Conservation (phyloP, 2,113 vertebrate genomes). For the Misgurnus anguillicaudatus region DNA sequence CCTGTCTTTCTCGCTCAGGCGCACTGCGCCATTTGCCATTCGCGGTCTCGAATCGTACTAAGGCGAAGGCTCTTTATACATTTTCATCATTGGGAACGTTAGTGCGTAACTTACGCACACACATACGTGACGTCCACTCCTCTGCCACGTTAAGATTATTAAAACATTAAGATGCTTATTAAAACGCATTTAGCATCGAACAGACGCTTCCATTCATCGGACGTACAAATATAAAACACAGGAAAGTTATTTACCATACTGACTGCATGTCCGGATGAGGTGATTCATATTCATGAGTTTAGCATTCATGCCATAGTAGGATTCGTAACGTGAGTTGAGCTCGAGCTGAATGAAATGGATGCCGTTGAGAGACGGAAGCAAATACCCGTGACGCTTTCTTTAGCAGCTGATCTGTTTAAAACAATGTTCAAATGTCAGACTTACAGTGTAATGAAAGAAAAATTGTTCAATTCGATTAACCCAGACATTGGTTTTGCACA, state of each 20-base stretch:
- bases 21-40: conserved; percentile 70
- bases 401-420: neutral
- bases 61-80: neutral
- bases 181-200: no score
- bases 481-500: neutral
- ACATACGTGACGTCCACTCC: no score
- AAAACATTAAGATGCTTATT: no score
- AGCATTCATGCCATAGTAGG: neutral
- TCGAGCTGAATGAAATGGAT: conserved; percentile 51
- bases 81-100: neutral
- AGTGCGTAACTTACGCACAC: no score
- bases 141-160: neutral
- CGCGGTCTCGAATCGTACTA: conserved; percentile 42
- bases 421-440: neutral
- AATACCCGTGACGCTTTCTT: neutral
- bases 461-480: no score
- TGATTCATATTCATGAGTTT: neutral
- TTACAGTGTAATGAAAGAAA: neutral
- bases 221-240: neutral
- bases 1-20: conserved; percentile 65
- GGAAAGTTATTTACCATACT: neutral
- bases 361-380: conserved; percentile 64
- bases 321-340: conserved; percentile 1
- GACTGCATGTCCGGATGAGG: neutral
- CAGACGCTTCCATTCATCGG: neutral